phyloP scores from a whole-genome alignment of 2,797 vertebrate genomes.

The Orestias chungarensis region DNA sequence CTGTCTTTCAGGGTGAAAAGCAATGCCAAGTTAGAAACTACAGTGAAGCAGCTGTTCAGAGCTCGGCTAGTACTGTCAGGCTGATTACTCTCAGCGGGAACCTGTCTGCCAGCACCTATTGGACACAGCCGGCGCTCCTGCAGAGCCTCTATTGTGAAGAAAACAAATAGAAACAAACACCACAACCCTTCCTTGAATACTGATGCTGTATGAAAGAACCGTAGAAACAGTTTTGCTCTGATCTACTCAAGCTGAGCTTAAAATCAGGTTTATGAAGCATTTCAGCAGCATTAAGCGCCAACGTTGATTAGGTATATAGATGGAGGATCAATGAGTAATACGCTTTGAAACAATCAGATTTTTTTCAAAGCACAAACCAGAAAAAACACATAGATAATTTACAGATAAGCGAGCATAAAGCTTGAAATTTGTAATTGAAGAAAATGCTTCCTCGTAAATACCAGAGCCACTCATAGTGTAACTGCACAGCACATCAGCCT shows the following conservation, averaged over 20 bases:
- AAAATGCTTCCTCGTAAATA: not conserved
- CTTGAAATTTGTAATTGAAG: not conserved
- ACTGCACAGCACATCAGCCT: not conserved
- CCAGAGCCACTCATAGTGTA: not conserved
- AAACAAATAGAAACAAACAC: slow-evolving; percentile 14
- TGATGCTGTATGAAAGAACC: slow-evolving; percentile 15
- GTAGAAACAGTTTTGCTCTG: slow-evolving; percentile 21
- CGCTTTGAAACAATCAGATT: slow-evolving; percentile 7
- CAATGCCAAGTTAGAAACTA: slow-evolving; percentile 7
- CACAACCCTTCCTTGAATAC: slow-evolving; percentile 28
- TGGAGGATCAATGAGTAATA: slow-evolving; percentile 26
- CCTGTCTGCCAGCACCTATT: slow-evolving; percentile 27
- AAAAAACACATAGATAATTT: not conserved
- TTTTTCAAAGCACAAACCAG: not conserved
- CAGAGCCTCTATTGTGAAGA: slow-evolving; percentile 10
- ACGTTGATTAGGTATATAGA: slow-evolving; percentile 6
- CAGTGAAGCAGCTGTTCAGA: slow-evolving; percentile 31
- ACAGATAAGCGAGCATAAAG: not conserved
- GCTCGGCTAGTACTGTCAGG: slow-evolving; percentile 15
- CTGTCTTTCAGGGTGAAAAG: not conserved
- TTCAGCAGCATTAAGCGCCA: not conserved
- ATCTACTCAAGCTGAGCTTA: slow-evolving; percentile 14
- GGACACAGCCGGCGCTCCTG: slow-evolving; percentile 28
- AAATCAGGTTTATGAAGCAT: slow-evolving; percentile 6
- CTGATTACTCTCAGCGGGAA: slow-evolving; percentile 30